These are phyloP conservation scores for Eurois occulta DNA, from an alignment of 2,888 invertebrate genomes.

Conservation along the genomic window DNA sequence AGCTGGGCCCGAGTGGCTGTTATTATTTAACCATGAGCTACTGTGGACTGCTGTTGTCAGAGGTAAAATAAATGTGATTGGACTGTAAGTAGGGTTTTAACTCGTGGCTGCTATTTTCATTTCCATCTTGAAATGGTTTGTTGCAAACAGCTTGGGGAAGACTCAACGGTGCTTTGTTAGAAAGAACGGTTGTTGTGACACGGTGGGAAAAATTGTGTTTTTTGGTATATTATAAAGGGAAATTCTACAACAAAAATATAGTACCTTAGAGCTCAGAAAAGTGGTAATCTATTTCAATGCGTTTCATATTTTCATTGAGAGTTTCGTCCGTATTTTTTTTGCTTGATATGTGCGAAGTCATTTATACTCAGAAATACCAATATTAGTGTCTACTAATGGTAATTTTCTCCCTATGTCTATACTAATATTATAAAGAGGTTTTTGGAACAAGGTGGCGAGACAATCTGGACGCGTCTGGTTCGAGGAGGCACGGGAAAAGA, in stretches of 20 bases:
- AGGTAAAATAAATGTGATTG: too few species aligned
- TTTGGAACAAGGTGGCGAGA: too few species aligned
- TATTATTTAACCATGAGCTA: not conserved
- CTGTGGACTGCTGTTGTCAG: not conserved
- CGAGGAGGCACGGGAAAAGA: too few species aligned
- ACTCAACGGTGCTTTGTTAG: not conserved
- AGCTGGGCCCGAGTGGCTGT: not conserved
- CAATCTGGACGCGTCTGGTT: too few species aligned
- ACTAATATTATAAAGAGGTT: too few species aligned
- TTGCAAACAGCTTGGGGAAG: conserved; percentile 5
- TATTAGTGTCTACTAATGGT: too few species aligned
- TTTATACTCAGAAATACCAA: not conserved
- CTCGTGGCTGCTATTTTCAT: conserved; percentile 9
- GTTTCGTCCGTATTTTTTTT: too few species aligned
- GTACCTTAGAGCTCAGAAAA: not conserved
- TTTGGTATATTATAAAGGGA: not conserved
- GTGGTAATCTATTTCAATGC: not conserved
- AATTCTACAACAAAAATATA: not conserved
- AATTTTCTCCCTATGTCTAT: too few species aligned
- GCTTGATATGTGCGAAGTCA: too few species aligned
- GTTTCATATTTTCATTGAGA: not conserved
- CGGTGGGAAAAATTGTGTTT: not conserved
- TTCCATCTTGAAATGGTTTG: conserved; percentile 7
- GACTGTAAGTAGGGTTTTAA: conserved; percentile 1
- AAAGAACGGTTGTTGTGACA: not conserved